Percentiles rank a stretch among this genome's conserved stretches.
phyloP scores from a whole-genome alignment of 2,797 vertebrate genomes.

The Brachyalestes nurse region DNA sequence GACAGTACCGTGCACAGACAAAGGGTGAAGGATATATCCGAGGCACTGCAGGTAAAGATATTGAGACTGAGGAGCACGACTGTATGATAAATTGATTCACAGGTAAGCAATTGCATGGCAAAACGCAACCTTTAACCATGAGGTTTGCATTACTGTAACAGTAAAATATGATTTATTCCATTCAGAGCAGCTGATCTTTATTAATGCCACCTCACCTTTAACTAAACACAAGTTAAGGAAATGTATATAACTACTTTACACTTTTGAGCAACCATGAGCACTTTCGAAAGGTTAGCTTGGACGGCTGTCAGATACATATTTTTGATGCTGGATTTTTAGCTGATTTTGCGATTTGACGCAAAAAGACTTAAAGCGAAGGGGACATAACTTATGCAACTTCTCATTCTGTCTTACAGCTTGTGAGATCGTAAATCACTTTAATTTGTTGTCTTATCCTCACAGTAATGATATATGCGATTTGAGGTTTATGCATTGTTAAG shows the following conservation, averaged over 20 bases:
- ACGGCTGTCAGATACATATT: constrained; percentile 65
- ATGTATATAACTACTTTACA: constrained; percentile 59
- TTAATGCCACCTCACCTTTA: constrained; percentile 78
- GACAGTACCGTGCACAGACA: constrained; percentile 96
- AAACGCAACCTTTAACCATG: constrained; percentile 90
- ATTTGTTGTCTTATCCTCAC: constrained; percentile 86
- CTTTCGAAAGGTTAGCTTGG: constrained; percentile 77
- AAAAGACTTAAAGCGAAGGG: constrained; percentile 71
- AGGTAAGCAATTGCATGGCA: constrained; percentile 98
- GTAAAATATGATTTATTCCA: constrained; percentile 85
- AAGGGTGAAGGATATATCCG: constrained; percentile 97
- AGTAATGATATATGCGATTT: constrained; percentile 86
- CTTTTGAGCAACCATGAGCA: constrained; percentile 67
- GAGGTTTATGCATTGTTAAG: constrained; percentile 79
- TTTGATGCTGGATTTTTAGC: constrained; percentile 64
- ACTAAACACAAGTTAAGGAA: constrained; percentile 62
- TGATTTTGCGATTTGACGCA: constrained; percentile 72
- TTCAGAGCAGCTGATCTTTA: constrained; percentile 81
- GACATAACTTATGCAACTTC: constrained; percentile 78
- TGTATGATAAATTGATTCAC: constrained; percentile 97
- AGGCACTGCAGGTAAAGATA: constrained; percentile 85
- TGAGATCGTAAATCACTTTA: constrained; percentile 92
- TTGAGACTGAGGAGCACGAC: constrained; percentile 85
- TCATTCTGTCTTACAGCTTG: constrained; percentile 78
- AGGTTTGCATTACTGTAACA: constrained; percentile 82